Conservation (phyloP, 2,888 invertebrate species). For the Willowsia nigromaculata region DNA sequence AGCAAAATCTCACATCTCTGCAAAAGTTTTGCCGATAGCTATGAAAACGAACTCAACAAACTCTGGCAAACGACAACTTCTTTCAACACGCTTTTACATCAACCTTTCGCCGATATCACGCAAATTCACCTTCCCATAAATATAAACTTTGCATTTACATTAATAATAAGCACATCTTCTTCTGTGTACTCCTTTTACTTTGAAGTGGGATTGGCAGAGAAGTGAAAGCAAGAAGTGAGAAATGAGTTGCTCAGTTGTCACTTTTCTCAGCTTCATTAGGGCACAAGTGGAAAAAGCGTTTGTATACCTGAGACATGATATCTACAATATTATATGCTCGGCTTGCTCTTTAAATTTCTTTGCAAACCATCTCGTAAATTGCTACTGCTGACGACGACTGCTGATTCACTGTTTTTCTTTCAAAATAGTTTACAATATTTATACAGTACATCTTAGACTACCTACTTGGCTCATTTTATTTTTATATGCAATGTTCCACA, state of each 20-base stretch:
- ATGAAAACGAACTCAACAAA: neutral
- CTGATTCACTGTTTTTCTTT: conserved; percentile 27
- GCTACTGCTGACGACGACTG: neutral
- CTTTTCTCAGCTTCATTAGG: conserved; percentile 41
- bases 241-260: conserved; percentile 44
- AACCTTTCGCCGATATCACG: neutral
- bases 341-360: neutral
- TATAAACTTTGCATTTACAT: neutral
- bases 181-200: neutral
- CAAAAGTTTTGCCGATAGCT: neutral
- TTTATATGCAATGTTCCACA: neutral
- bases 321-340: neutral
- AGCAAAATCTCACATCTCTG: neutral
- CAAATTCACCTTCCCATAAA: neutral
- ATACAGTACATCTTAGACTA: neutral
- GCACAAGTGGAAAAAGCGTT: neutral
- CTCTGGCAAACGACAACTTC: neutral
- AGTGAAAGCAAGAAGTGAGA: conserved; percentile 4
- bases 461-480: neutral
- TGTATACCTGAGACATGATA: neutral
- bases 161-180: neutral
- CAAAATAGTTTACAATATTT: conserved; percentile 23
- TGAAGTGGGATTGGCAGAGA: neutral
- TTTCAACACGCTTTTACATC: neutral
- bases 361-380: neutral